phyloP scores from a whole-genome alignment of 2,113 vertebrate genomes.

The Sinocyclocheilus rhinocerous region DNA sequence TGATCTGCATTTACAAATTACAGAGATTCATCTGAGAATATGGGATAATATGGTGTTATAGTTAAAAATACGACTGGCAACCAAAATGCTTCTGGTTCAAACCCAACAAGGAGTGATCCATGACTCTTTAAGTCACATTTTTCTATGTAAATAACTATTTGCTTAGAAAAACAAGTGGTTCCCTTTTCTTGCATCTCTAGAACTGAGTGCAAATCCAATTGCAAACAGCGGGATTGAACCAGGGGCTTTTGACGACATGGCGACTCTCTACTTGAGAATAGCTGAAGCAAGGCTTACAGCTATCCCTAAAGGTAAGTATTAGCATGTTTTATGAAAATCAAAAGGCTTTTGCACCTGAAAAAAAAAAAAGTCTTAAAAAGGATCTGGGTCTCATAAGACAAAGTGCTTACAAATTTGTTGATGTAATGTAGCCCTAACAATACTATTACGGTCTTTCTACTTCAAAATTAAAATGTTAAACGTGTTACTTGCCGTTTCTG shows the following conservation, averaged over 20 bases:
- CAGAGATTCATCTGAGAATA: neutral
- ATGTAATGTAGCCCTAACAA: neutral
- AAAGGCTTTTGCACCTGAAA: neutral
- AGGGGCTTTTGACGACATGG: constrained; percentile 90
- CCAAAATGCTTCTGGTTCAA: neutral
- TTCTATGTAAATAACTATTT: neutral
- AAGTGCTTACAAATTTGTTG: neutral
- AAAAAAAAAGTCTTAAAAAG: neutral
- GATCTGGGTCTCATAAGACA: too few species aligned
- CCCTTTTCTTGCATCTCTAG: constrained; percentile 68
- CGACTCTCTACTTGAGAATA: constrained; percentile 88
- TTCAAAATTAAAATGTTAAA: too few species aligned
- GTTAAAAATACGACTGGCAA: too few species aligned
- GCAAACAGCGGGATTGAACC: constrained; percentile 88
- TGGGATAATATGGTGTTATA: too few species aligned
- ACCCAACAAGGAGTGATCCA: neutral
- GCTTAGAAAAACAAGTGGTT: neutral
- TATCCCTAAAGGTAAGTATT: constrained; percentile 87
- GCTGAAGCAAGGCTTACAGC: constrained; percentile 91
- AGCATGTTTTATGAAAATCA: neutral
- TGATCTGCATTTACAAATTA: neutral
- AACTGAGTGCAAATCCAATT: constrained; percentile 95
- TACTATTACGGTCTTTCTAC: too few species aligned
- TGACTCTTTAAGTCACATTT: neutral
- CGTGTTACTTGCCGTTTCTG: too few species aligned